Conservation (phyloP, 2,888 invertebrate genomes). For the Entomobrya proxima region DNA sequence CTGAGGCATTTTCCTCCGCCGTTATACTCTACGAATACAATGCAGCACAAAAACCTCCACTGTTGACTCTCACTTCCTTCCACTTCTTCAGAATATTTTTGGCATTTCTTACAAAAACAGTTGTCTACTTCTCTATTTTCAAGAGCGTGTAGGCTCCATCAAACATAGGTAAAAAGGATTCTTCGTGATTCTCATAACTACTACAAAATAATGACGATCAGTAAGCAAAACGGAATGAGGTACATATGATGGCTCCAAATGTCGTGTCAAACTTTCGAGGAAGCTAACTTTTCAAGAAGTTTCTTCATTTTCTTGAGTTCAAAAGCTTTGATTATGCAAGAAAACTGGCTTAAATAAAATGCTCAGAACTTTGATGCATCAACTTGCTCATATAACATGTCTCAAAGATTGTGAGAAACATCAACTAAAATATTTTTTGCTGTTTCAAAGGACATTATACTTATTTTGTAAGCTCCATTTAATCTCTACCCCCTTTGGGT, state of each 20-base stretch:
- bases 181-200: neutral
- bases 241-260: neutral
- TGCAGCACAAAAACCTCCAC: neutral
- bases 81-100: neutral
- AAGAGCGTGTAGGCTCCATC: neutral
- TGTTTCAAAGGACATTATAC: too few relatives aligned
- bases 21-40: neutral
- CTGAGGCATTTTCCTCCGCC: neutral
- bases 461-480: too few relatives aligned
- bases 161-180: neutral
- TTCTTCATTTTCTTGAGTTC: neutral
- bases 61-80: slow-evolving; percentile 5
- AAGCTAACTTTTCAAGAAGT: neutral
- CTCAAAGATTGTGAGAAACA: too few relatives aligned
- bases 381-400: too few relatives aligned
- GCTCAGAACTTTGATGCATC: too few relatives aligned
- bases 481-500: too few relatives aligned
- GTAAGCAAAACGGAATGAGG: neutral
- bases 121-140: neutral
- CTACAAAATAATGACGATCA: neutral
- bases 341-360: too few relatives aligned
- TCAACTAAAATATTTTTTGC: too few relatives aligned
- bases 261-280: neutral
- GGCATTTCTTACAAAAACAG: neutral
- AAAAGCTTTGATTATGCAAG: neutral